Base-by-base conservation (phyloP, 2,888 invertebrate genomes). In the Maniola hyperantus region DNA sequence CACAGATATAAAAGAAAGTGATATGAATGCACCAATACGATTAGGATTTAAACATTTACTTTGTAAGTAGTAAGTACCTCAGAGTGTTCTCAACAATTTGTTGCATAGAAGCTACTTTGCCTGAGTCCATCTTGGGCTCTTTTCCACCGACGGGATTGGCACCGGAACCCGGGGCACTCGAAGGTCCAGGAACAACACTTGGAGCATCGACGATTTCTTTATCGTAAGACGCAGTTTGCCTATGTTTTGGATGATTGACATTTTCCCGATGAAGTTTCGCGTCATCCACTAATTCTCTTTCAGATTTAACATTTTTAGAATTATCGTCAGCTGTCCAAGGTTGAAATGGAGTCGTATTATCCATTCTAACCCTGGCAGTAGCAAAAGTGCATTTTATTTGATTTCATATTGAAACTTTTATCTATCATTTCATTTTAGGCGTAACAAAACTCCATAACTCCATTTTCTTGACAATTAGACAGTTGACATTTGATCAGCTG, bases 71-170 rank as follows among this genome's bases (percentile, higher is more conserved):
- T 67, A 68, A 66, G 77, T 90, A 94, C 95, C 94, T 94, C 79
- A 94, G 92, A 79, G 94, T 93, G 81, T 94, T 94, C 81, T 95
- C 94, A 74, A 95, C 93, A 82, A 94, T 93, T 81, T 94, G 93
- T 75, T 94, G 94, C 89, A 94, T 94, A 71, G 91, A 91, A 79
- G 88, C 84, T 80, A 91, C 84, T 87, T 90, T 91, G 76, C 79
- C 82, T 39, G 88, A 83, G 82, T 92, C 92, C 92, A 93, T 92
- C 73, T 84, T 87, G 75, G 88, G 80, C 78, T 87, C 89, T 73
- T 80, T 81, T 72, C 73, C 79, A 75, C 76, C 80, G 66, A 79
- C 73, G 71, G 84, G 75, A 71, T 82, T 84, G 73, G 78, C 76
- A 76, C 83, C 82, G 72, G 85, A 75, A 73, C 79, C 82, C 71